Conservation (phyloP, 2,797 vertebrate genomes). For the Zenarchopterus dispar region DNA sequence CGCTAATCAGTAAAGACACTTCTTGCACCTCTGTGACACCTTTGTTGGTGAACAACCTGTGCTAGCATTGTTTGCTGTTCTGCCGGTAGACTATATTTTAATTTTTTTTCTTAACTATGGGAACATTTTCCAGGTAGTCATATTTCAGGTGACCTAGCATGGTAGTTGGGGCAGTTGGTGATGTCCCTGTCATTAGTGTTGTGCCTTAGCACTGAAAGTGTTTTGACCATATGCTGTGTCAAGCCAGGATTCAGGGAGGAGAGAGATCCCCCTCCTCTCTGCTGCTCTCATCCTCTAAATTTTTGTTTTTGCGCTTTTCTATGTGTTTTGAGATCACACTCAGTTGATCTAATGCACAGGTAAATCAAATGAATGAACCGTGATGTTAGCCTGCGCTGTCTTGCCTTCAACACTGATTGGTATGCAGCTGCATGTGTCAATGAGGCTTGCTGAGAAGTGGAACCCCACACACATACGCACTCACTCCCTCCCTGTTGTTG, state of each 20-base stretch:
- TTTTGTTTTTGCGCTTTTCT: slow-evolving; percentile 31
- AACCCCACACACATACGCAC: slow-evolving; percentile 69
- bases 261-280: slow-evolving; percentile 55
- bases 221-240: slow-evolving; percentile 68
- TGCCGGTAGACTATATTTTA: slow-evolving; percentile 40
- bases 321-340: slow-evolving; percentile 29
- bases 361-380: slow-evolving; percentile 52
- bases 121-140: slow-evolving; percentile 64
- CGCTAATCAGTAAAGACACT: slow-evolving; percentile 25
- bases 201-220: slow-evolving; percentile 53
- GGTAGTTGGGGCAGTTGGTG: slow-evolving; percentile 46
- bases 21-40: slow-evolving; percentile 45
- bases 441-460: slow-evolving; percentile 75
- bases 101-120: slow-evolving; percentile 4
- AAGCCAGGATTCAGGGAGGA: slow-evolving; percentile 51
- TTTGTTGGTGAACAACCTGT: slow-evolving; percentile 48
- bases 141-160: slow-evolving; percentile 51
- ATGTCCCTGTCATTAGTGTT: slow-evolving; percentile 56
- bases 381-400: slow-evolving; percentile 54
- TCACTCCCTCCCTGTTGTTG: slow-evolving; percentile 64
- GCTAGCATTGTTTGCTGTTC: slow-evolving; percentile 53
- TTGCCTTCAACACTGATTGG: slow-evolving; percentile 71
- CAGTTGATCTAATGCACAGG: slow-evolving; percentile 35
- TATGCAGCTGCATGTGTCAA: slow-evolving; percentile 78
- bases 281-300: slow-evolving; percentile 20